These are phyloP conservation scores for Euthynnus affinis DNA, from an alignment of 2,797 vertebrate species.

Conservation along the genomic window DNA sequence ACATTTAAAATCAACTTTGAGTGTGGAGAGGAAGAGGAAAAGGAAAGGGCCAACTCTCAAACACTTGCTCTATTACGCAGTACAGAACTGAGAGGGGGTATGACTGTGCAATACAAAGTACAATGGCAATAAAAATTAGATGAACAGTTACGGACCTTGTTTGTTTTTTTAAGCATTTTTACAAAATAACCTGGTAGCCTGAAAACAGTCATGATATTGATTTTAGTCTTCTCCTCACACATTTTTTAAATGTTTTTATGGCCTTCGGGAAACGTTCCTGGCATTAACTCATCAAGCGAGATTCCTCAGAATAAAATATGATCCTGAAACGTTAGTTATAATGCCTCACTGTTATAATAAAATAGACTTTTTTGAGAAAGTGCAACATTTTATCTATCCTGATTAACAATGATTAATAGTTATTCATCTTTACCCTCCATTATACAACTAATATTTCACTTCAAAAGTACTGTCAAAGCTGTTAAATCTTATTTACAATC, in stretches of 20 bases:
- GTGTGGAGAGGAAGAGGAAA: conserved; percentile 37
- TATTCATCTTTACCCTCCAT: conserved; percentile 51
- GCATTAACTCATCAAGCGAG: conserved; percentile 49
- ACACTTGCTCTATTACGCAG: conserved; percentile 41
- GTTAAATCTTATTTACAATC: conserved; percentile 80
- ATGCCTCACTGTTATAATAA: conserved; percentile 81
- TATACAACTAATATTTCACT: conserved; percentile 52
- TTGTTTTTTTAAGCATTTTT: conserved; percentile 15
- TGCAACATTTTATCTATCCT: conserved; percentile 74
- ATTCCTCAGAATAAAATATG: conserved; percentile 54
- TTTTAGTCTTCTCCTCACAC: conserved; percentile 41
- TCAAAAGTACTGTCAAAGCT: conserved; percentile 63
- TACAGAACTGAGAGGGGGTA: conserved; percentile 42
- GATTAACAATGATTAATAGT: conserved; percentile 66
- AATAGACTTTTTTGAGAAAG: conserved; percentile 80
- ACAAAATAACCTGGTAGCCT: conserved; percentile 61
- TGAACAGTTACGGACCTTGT: conserved; percentile 38
- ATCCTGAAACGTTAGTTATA: conserved; percentile 66
- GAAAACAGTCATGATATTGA: conserved; percentile 65
- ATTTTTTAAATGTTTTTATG: not conserved
- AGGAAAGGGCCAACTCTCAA: conserved; percentile 30
- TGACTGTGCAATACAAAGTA: conserved; percentile 40
- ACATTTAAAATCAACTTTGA: conserved; percentile 49
- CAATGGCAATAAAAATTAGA: conserved; percentile 43
- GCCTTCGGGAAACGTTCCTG: conserved; percentile 50